Evolutionary conservation across 1,140 invertebrate genomes (phyloP), one percentile per base, ranked within the genome.

Genomic region (Scaptomyza montana): DNA sequence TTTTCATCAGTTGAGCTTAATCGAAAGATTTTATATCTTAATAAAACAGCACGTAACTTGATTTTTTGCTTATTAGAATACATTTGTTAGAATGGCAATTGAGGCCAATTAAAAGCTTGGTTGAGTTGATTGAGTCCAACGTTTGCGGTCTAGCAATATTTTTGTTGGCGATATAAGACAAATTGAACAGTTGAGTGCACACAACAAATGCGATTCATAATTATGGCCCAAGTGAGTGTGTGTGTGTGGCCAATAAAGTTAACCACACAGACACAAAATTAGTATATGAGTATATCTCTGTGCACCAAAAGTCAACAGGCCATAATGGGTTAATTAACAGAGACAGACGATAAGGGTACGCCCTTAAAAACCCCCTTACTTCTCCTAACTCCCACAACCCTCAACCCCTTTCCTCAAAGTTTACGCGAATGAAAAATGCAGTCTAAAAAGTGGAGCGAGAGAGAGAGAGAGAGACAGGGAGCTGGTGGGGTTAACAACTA

Each of bases 241-340:
- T 59, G 33, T 57, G 65, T 54, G 59, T 65, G 72, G 30, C 12
- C 33, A 16, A 61, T 60, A 49, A 19, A 57, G 28, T 43, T 47
- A 4, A 0, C 36, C 39, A n/a, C 39, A 12, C 3, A 30, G 47
- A 69, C 30, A 33, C 30, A 33, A 33, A 53, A 16, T 12, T 25
- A 25, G 3, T 30, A 25, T 12, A n/a, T 50, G 45, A n/a, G n/a
- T n/a, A n/a, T n/a, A n/a, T n/a, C 33, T 36, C 7, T 57, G 63
- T 33, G 19, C 9, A 12, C 21, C 41, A 51, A 72, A 78, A 82
- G 77, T 82, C 80, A 82, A 82, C 80, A 66, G 63, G 67, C 75
- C 75, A 78, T 82, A 76, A 75, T 82, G 80, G 80, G 67, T 78
- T 82, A 82, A 82, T 82, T 82, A 84, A 82, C 63, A 65, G 59